These are phyloP conservation scores for Phoeniculus purpureus DNA, from an alignment of 2,797 vertebrate species.

Conservation along the genomic window DNA sequence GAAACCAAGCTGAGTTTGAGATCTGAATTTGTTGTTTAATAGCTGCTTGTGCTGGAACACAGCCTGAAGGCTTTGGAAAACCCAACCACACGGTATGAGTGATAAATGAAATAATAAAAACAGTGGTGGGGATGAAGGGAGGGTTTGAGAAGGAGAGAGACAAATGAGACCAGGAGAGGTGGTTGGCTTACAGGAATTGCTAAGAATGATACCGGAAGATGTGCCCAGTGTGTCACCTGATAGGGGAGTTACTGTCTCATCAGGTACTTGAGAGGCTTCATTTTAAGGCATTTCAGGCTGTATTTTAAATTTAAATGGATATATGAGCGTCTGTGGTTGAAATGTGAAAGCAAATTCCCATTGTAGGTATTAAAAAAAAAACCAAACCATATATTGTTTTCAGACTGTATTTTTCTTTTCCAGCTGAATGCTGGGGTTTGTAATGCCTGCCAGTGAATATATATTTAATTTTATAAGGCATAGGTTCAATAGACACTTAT, in stretches of 20 bases:
- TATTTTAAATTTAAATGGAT: background rate
- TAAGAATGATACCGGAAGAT: background rate
- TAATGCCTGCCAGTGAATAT: background rate
- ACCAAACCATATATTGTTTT: background rate
- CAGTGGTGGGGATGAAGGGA: background rate
- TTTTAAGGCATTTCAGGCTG: background rate
- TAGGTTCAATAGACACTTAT: background rate
- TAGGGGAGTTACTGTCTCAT: background rate
- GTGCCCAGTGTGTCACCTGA: background rate
- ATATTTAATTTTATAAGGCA: background rate
- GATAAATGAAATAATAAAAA: background rate
- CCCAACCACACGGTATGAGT: background rate
- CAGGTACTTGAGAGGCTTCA: background rate
- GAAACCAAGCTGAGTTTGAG: background rate
- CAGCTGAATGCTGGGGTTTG: background rate
- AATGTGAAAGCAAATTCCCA: background rate
- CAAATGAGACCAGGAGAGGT: background rate
- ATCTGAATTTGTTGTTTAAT: background rate
- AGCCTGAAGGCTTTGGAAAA: background rate
- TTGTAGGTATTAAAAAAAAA: background rate
- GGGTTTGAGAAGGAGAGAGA: background rate
- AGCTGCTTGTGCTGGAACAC: background rate
- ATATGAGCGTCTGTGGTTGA: background rate
- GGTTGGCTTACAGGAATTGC: background rate
- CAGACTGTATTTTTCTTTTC: background rate